phyloP scores from a whole-genome alignment of 53 echinoderm and acorn worm genomes.

The Arbacia lixula region DNA sequence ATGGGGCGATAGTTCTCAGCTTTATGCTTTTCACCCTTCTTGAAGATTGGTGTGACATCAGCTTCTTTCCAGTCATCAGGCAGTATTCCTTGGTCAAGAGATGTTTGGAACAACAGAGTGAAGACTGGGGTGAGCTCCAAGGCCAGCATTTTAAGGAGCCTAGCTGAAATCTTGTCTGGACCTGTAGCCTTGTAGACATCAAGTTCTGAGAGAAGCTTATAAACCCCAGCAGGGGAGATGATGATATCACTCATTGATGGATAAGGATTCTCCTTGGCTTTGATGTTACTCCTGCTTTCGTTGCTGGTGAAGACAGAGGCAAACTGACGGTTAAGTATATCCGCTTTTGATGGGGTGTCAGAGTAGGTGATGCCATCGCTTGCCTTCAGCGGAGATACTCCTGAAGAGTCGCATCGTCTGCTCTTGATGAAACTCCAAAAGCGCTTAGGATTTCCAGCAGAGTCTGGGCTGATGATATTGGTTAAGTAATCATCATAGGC shows the following conservation, averaged over 20 bases:
- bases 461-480: constrained; percentile 30
- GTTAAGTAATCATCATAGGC: constrained; percentile 13
- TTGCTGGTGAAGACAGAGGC: constrained; percentile 14
- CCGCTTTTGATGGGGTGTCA: constrained; percentile 16
- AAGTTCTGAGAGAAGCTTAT: constrained; percentile 39
- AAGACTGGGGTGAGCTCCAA: constrained; percentile 13
- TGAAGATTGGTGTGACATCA: constrained; percentile 50
- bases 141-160: constrained; percentile 22
- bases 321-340: constrained; percentile 46
- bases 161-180: constrained; percentile 38
- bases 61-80: constrained; percentile 52
- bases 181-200: constrained; percentile 49
- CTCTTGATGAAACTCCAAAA: constrained; percentile 58
- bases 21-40: constrained; percentile 39
- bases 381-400: constrained; percentile 44
- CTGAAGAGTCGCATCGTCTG: constrained; percentile 36
- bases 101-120: constrained; percentile 15
- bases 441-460: constrained; percentile 6
- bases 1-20: constrained; percentile 17
- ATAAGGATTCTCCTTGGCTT: constrained; percentile 34
- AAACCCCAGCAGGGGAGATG: constrained; percentile 32
- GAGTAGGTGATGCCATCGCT: constrained; percentile 28
- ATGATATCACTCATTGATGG: constrained; percentile 13
- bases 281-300: constrained; percentile 11
- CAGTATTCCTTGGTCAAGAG: constrained; percentile 9